These are phyloP conservation scores for Mus caroli DNA, from an alignment of 2,797 vertebrate species.

Conservation along the genomic window DNA sequence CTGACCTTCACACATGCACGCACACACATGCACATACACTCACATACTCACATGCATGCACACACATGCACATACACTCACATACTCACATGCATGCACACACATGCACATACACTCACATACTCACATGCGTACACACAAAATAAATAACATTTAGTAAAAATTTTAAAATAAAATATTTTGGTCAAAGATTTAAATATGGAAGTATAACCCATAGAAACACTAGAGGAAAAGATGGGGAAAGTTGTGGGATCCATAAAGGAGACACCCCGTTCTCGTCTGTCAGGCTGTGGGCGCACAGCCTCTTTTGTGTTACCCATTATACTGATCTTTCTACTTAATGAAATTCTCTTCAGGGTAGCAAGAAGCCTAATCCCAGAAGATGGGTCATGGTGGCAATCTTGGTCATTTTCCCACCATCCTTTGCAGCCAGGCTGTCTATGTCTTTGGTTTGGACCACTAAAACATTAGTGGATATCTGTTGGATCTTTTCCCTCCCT, in stretches of 20 bases:
- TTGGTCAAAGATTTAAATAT: slow-evolving; percentile 24
- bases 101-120: neutral
- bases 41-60: neutral
- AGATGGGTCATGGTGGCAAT: neutral
- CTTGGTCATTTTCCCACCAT: neutral
- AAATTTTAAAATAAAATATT: neutral
- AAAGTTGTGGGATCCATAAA: neutral
- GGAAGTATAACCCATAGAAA: slow-evolving; percentile 27
- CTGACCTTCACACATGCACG: neutral
- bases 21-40: neutral
- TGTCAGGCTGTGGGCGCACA: neutral
- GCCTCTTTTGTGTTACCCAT: neutral
- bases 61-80: too few relatives aligned
- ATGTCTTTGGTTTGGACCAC: neutral
- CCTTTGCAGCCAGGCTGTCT: neutral
- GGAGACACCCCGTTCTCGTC: neutral
- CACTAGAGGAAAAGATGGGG: neutral
- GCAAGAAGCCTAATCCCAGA: neutral
- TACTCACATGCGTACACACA: neutral
- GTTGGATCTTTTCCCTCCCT: neutral
- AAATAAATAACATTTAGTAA: neutral
- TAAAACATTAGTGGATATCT: neutral
- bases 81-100: neutral
- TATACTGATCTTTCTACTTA: neutral
- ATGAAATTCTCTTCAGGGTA: neutral